A percentile compares a stretch with the other conserved stretches of the same genome.
Conservation (phyloP, 1,140 invertebrate species). For the Drosophila melanogaster region DNA sequence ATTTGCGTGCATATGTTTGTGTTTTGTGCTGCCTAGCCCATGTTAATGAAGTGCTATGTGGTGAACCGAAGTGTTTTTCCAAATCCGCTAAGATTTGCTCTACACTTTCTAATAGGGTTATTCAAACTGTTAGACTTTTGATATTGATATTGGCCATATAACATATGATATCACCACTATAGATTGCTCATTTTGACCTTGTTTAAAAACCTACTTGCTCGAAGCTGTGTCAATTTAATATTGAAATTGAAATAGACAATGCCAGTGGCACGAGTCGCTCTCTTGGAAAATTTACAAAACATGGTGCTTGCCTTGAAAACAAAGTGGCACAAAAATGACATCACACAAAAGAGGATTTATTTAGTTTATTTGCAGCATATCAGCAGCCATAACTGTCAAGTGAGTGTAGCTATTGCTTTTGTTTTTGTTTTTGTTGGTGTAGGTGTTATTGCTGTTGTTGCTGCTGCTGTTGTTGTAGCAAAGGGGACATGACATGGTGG, state of each 20-base stretch:
- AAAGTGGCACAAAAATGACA: conserved; percentile 68
- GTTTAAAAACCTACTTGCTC: too few species aligned
- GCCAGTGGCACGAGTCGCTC: not conserved
- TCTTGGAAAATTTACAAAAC: not conserved
- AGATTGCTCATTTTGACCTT: too few species aligned
- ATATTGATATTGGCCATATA: too few species aligned
- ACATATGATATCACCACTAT: too few species aligned
- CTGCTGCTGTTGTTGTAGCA: conserved; percentile 5
- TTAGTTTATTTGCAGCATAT: conserved; percentile 82
- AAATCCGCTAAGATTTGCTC: conserved; percentile 7
- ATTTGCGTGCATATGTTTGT: conserved; percentile 40
- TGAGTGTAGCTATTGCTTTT: conserved; percentile 50
- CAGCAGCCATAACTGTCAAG: conserved; percentile 81
- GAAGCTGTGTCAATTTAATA: conserved; percentile 42
- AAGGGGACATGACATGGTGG: conserved; percentile 30
- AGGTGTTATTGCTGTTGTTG: conserved; percentile 1
- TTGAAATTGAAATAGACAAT: conserved; percentile 43
- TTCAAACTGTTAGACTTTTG: too few species aligned
- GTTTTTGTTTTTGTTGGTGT: not conserved
- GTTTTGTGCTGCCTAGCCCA: not conserved
- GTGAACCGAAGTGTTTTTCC: not conserved
- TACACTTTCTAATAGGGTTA: conserved; percentile 26
- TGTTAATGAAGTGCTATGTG: conserved; percentile 66
- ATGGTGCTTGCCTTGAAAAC: conserved; percentile 18
- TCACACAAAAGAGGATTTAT: conserved; percentile 77